Evolutionary conservation across 2,888 invertebrate genomes (phyloP).

Genomic region (Caradrina clavipalpis): DNA sequence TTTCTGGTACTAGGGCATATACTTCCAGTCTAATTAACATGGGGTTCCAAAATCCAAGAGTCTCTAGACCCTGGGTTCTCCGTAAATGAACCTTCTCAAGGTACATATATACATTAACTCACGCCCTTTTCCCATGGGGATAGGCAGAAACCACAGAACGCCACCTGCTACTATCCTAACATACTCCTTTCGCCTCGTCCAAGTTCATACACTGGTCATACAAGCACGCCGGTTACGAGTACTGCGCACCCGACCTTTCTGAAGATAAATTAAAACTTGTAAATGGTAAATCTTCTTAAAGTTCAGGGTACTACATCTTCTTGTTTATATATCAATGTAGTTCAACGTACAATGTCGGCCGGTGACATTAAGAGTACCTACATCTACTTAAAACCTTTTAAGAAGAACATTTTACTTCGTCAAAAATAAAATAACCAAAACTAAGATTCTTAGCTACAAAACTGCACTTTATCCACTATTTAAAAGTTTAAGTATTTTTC

Average conservation of each 20-base stretch:
- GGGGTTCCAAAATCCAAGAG: too few species aligned
- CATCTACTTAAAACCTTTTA: conserved; percentile 9
- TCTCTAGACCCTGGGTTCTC: too few species aligned
- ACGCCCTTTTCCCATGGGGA: too few species aligned
- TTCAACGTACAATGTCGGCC: conserved; percentile 45
- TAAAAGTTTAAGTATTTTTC: not conserved
- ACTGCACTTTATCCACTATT: not conserved
- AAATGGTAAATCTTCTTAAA: conserved; percentile 25
- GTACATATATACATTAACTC: too few species aligned
- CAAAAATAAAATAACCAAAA: not conserved
- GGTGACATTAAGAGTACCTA: conserved; percentile 38
- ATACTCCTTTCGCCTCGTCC: too few species aligned
- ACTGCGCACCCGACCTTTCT: too few species aligned
- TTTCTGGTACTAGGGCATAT: too few species aligned
- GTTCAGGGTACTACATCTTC: conserved; percentile 36
- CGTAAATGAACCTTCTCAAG: not conserved
- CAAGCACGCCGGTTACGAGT: too few species aligned
- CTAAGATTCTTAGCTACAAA: not conserved
- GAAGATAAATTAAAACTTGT: conserved; percentile 21
- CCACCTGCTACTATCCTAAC: too few species aligned
- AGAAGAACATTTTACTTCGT: not conserved
- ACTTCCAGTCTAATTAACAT: too few species aligned
- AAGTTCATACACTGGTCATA: too few species aligned
- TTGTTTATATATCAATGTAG: conserved; percentile 19
- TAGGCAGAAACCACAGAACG: too few species aligned